These are phyloP conservation scores for Podabrus alpinus DNA, from an alignment of 2,888 invertebrate species.

Conservation along the genomic window DNA sequence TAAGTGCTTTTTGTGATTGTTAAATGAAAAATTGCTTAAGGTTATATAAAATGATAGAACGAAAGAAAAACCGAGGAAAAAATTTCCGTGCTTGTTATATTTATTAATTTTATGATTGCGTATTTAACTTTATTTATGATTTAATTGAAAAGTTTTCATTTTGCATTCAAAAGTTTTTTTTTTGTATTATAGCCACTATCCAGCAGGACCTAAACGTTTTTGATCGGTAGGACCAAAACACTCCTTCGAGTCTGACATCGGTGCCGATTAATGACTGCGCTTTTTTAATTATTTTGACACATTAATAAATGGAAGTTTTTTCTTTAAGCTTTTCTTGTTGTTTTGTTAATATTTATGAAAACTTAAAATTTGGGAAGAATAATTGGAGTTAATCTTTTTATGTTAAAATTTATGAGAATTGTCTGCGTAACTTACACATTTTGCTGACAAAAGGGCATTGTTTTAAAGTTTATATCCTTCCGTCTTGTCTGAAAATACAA, in stretches of 20 bases:
- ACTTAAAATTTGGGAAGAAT: conserved; percentile 24
- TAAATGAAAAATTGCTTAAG: conserved; percentile 3
- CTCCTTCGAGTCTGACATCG: neutral
- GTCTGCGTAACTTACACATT: conserved; percentile 32
- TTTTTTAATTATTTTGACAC: neutral
- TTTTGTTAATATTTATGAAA: conserved; percentile 25
- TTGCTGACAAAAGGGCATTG: conserved; percentile 46
- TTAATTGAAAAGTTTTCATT: neutral
- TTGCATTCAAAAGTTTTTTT: neutral
- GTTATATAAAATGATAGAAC: conserved; percentile 2
- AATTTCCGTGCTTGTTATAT: neutral
- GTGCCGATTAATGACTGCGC: neutral
- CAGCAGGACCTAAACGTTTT: neutral
- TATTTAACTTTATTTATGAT: neutral
- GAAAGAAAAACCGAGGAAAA: neutral
- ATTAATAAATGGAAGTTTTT: neutral
- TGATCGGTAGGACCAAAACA: neutral
- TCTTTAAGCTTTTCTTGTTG: conserved; percentile 17
- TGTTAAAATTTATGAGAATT: conserved; percentile 29
- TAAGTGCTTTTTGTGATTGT: conserved; percentile 5
- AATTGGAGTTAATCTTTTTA: conserved; percentile 31
- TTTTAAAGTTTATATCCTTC: conserved; percentile 49
- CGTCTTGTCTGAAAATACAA: conserved; percentile 44
- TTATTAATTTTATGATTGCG: neutral
- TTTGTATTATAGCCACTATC: neutral